These are phyloP conservation scores for Unio pictorum DNA, from an alignment of 2,888 invertebrate species.

Conservation along the genomic window DNA sequence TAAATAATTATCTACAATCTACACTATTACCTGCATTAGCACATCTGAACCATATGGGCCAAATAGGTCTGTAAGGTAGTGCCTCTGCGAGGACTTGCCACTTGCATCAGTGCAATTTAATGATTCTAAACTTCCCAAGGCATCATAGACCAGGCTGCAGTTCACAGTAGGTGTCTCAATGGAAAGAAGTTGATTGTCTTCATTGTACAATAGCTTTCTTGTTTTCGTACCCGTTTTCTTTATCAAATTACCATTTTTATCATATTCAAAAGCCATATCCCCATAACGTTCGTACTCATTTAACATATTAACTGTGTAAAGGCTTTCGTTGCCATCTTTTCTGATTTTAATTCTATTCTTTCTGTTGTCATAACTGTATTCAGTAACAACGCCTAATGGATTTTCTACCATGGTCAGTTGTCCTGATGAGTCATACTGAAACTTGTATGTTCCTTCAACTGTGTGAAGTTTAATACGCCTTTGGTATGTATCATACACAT, in stretches of 20 bases:
- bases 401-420: slow-evolving; percentile 11
- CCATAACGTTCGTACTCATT: slow-evolving; percentile 12
- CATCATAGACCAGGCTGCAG: slow-evolving; percentile 12
- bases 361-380: slow-evolving; percentile 10
- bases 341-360: slow-evolving; percentile 11
- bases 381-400: slow-evolving; percentile 9
- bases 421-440: slow-evolving; percentile 17
- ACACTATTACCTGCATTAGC: slow-evolving; percentile 7
- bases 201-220: slow-evolving; percentile 9
- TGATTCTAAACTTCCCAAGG: slow-evolving; percentile 6
- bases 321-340: slow-evolving; percentile 2
- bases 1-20: no score
- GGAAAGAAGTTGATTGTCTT: slow-evolving; percentile 11
- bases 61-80: slow-evolving; percentile 6
- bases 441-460: slow-evolving; percentile 16
- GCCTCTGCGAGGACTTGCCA: not conserved
- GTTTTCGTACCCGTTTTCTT: slow-evolving; percentile 1
- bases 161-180: slow-evolving; percentile 1
- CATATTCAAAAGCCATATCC: slow-evolving; percentile 7
- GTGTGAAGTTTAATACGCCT: slow-evolving; percentile 13
- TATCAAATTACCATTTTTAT: slow-evolving; percentile 14
- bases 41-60: slow-evolving; percentile 12
- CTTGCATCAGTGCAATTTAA: slow-evolving; percentile 6
- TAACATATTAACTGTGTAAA: slow-evolving; percentile 9
- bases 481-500: slow-evolving; percentile 9